Evolutionary conservation across 1,140 invertebrate species (phyloP).

Genomic region (Bursaphelenchus mucronatus): DNA sequence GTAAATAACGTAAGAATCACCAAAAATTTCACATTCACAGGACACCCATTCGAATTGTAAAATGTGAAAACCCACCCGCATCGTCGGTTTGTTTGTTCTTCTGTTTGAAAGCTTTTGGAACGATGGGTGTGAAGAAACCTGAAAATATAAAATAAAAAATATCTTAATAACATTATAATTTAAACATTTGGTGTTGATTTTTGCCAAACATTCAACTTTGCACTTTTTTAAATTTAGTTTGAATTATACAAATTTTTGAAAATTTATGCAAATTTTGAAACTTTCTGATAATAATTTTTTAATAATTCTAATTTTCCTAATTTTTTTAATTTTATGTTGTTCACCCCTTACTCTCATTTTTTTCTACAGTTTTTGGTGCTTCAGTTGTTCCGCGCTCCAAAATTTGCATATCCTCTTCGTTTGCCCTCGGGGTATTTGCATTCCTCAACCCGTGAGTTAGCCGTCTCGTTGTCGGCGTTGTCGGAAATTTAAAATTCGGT

Average conservation of each 20-base stretch:
- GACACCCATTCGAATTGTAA: constrained; percentile 6
- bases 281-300: no score
- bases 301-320: no score
- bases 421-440: no score
- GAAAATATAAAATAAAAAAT: constrained; percentile 1
- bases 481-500: constrained; percentile 24
- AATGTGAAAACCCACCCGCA: constrained; percentile 16
- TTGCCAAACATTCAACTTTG: constrained; percentile 3
- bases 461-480: constrained; percentile 3
- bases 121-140: constrained; percentile 27
- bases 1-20: constrained; percentile 3
- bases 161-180: background rate
- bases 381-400: no score
- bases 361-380: no score
- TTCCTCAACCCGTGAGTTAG: no score
- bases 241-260: background rate
- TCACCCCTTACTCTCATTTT: no score
- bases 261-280: no score
- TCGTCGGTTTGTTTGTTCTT: background rate
- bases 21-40: constrained; percentile 14
- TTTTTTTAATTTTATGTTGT: no score
- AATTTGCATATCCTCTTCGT: no score
- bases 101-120: constrained; percentile 24
- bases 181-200: background rate
- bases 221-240: constrained; percentile 2